These are phyloP conservation scores for Anguilla obscura DNA, from an alignment of 2,797 vertebrate genomes.

Conservation along the genomic window DNA sequence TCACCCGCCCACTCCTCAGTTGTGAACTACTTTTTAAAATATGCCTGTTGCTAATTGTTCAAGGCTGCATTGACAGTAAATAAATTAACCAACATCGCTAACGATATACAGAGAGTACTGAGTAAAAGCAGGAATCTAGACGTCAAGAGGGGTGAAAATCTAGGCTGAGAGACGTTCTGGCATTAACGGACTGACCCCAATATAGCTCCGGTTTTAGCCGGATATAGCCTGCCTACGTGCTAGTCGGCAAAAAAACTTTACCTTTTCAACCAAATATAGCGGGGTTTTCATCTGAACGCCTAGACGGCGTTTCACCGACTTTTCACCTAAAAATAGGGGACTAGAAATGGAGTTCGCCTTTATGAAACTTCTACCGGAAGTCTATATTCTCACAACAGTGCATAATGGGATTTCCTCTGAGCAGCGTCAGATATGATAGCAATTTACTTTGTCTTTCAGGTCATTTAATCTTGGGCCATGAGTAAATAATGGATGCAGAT, in stretches of 20 bases:
- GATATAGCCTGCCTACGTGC: too few relatives aligned
- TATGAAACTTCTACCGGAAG: background rate
- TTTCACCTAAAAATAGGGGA: background rate
- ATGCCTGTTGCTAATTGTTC: background rate
- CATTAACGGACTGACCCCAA: too few relatives aligned
- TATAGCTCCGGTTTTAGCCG: too few relatives aligned
- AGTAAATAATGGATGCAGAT: background rate
- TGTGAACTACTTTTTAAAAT: background rate
- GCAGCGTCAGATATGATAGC: too few relatives aligned
- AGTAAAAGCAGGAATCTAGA: background rate
- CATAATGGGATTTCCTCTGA: too few relatives aligned
- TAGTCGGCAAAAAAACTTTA: too few relatives aligned
- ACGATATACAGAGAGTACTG: background rate
- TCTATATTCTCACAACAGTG: background rate
- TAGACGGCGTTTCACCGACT: too few relatives aligned
- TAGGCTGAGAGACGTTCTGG: too few relatives aligned
- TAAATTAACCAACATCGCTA: background rate
- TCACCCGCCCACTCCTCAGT: background rate
- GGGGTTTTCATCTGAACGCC: too few relatives aligned
- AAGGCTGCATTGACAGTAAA: background rate
- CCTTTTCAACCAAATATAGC: too few relatives aligned
- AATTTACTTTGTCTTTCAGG: too few relatives aligned
- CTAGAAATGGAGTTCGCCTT: background rate
- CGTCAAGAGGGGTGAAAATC: too few relatives aligned
- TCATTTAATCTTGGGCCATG: background rate